Base-by-base conservation (phyloP, 2,797 vertebrate species). In the Phyllotis vaccarum region DNA sequence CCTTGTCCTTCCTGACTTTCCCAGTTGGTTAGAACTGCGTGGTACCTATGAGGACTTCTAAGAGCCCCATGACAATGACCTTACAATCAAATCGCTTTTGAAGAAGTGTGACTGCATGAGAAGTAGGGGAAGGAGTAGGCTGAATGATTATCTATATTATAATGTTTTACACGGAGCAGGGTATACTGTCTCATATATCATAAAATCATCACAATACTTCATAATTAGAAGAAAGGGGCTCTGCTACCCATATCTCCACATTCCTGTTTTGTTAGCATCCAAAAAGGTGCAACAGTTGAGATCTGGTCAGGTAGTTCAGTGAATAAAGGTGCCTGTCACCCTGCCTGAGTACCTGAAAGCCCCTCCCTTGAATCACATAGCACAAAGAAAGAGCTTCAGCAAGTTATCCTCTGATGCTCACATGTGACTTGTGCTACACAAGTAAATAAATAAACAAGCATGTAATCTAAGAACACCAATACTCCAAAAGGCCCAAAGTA, bases 61-160 rank as follows among this genome's bases (percentile, higher is more conserved):
- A 58, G 13, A 86, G 49, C 91, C 68, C 62, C 43, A 43, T 70
- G 29, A 93, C 92, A 27, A 81, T 83, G 86, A 54, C 83, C 89
- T 95, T 90, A 29, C 37, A 78, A 24, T 80, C 78, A 93, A 43
- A 66, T 95, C 78, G 72, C 14, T 68, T 78, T 60, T 16, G 24
- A 76, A 91, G 94, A 93, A 95, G 83, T 82, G 66, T 29, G 56
- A 83, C 70, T 96, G 76, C 2, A 27, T 74, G 13, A 37, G 90
- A 43, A 94, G 78, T 21, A 34, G 49, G 70, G 17, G 21, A 29
- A 27, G 64, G 70, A 62, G 34, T 27, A 83, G 52, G 34, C 1
- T 60, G 93, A 76, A 74, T 70, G 40, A 78, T 85, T 52, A 43
- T 86, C 37, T 3, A 34, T 6, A 24, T 29, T 58, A 52, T 86